These are phyloP conservation scores for Athetis lepigone DNA, from an alignment of 2,888 invertebrate genomes.

Conservation along the genomic window DNA sequence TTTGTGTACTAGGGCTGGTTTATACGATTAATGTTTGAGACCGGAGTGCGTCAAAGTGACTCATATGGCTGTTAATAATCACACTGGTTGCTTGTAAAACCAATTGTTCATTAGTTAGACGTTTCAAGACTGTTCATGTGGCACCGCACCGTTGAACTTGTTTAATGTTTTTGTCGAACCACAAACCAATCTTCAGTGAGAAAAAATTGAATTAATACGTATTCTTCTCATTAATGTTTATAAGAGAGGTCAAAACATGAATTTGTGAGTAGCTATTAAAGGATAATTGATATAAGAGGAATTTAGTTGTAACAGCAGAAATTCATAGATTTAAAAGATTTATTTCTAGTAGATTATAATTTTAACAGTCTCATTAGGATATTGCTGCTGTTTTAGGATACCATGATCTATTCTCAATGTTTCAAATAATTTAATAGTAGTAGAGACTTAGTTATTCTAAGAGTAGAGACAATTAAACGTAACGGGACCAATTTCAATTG, in stretches of 20 bases:
- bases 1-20: constrained; percentile 12
- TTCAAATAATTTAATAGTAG: too few species aligned
- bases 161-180: constrained; percentile 5
- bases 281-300: constrained; percentile 8
- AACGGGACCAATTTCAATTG: neutral
- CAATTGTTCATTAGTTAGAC: constrained; percentile 60
- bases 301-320: constrained; percentile 6
- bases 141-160: constrained; percentile 36
- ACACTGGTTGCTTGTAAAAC: constrained; percentile 44
- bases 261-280: constrained; percentile 3
- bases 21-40: constrained; percentile 26
- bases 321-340: neutral
- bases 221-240: neutral
- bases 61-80: constrained; percentile 50
- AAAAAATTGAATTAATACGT: neutral
- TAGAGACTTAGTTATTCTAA: too few species aligned
- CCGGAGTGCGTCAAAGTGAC: constrained; percentile 57
- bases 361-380: too few species aligned
- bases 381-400: neutral
- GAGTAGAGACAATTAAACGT: too few species aligned
- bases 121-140: constrained; percentile 35
- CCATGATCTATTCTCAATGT: too few species aligned
- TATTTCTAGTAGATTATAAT: constrained; percentile 10
- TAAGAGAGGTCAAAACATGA: neutral
- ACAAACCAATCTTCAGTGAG: neutral